phyloP scores from a whole-genome alignment of 2,113 vertebrate genomes.

The Protobothrops mucrosquamatus region DNA sequence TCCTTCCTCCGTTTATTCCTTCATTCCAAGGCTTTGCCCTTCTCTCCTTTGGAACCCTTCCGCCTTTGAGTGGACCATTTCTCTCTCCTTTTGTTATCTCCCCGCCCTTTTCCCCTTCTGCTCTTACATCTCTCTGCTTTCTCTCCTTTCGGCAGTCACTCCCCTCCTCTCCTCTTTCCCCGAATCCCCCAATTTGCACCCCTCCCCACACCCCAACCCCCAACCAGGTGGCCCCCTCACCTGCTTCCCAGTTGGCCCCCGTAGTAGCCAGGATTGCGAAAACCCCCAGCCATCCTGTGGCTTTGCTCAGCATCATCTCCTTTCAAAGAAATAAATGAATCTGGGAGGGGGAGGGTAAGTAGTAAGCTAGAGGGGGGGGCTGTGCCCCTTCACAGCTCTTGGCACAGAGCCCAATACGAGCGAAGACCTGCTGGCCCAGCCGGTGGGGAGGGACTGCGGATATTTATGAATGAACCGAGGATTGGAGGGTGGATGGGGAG shows the following conservation, averaged over 20 bases:
- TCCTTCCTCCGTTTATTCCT: not conserved
- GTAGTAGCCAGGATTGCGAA: slow-evolving; percentile 7
- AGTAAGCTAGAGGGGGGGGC: not conserved
- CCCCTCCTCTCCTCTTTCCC: not conserved
- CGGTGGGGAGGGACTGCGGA: slow-evolving; percentile 6
- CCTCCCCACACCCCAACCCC: not conserved
- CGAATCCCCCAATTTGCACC: not conserved
- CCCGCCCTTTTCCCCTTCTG: not conserved
- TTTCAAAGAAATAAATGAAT: not conserved
- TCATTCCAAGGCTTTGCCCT: not conserved
- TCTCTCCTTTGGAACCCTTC: too few species aligned
- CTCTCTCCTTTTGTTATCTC: not conserved
- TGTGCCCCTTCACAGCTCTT: slow-evolving; percentile 16
- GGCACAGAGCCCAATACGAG: slow-evolving; percentile 5
- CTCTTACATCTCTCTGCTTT: not conserved
- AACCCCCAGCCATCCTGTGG: slow-evolving; percentile 3
- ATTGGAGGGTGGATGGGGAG: not conserved
- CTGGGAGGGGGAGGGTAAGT: not conserved
- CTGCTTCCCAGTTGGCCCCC: slow-evolving; percentile 19
- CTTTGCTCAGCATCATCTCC: slow-evolving; percentile 12
- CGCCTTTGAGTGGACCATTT: not conserved
- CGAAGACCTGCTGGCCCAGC: not conserved
- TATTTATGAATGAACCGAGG: slow-evolving; percentile 35
- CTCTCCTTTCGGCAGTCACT: not conserved
- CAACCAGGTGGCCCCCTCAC: slow-evolving; percentile 6